Conservation (phyloP, 2,888 invertebrate genomes). For the Andrena praecox region DNA sequence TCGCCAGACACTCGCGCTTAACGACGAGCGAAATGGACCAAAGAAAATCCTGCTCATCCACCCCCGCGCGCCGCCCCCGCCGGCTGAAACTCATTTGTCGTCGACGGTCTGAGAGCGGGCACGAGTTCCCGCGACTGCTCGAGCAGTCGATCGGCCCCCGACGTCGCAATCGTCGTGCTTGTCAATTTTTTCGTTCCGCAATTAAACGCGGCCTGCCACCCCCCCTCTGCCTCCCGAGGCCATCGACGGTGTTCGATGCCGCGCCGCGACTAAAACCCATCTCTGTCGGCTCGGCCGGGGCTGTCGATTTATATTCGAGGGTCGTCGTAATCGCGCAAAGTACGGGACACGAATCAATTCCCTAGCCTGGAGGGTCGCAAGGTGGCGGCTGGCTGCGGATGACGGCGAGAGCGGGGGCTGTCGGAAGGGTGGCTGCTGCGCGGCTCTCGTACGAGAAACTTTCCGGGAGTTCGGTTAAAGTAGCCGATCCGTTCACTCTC, state of each 20-base stretch:
- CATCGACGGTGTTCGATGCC: slow-evolving; percentile 24
- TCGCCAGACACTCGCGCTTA: background rate
- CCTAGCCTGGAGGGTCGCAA: slow-evolving; percentile 56
- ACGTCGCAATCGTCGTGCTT: slow-evolving; percentile 37
- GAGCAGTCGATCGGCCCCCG: slow-evolving; percentile 30
- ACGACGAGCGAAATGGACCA: slow-evolving; percentile 28
- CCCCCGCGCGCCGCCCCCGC: background rate
- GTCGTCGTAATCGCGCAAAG: slow-evolving; percentile 74
- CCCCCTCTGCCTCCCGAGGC: background rate
- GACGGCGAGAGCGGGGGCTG: slow-evolving; percentile 7
- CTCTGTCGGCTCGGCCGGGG: slow-evolving; percentile 44
- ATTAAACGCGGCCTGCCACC: slow-evolving; percentile 44
- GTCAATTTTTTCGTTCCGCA: slow-evolving; percentile 58
- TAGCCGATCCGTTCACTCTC: slow-evolving; percentile 63
- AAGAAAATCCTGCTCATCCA: slow-evolving; percentile 25
- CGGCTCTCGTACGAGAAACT: slow-evolving; percentile 73
- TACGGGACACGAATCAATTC: slow-evolving; percentile 76
- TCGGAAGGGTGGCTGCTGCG: slow-evolving; percentile 36
- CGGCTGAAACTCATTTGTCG: slow-evolving; percentile 50
- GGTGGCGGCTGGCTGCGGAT: slow-evolving; percentile 43
- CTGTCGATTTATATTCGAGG: slow-evolving; percentile 73
- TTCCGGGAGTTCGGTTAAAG: slow-evolving; percentile 77
- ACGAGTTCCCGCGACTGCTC: background rate
- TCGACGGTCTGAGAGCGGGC: background rate
- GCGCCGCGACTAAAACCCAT: slow-evolving; percentile 32